Conservation (phyloP, 64 coral and sea anemone species). For the Cladopsammia gracilis region DNA sequence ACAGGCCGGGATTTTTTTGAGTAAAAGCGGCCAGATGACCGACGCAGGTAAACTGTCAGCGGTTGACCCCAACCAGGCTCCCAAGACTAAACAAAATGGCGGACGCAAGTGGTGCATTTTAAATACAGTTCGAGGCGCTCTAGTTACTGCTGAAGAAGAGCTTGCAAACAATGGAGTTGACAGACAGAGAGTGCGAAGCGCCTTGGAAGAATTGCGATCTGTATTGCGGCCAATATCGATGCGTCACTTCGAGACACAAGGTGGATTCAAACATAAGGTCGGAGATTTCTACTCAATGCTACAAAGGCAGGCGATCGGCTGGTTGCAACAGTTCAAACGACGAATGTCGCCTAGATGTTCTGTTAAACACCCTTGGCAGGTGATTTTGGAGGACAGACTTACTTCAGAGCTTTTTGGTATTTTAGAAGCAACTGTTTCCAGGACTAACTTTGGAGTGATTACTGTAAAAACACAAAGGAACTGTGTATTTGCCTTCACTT, state of each 20-base stretch:
- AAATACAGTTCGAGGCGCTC: background rate
- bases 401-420: slow-evolving; percentile 6
- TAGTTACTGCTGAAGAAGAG: background rate
- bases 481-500: slow-evolving; percentile 19
- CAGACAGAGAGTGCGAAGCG: background rate
- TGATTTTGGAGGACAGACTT: slow-evolving; percentile 8
- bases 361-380: slow-evolving; percentile 45
- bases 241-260: background rate
- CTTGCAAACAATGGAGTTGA: background rate
- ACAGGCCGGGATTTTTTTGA: too few species aligned
- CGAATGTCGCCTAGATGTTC: slow-evolving; percentile 43
- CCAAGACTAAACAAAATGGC: too few species aligned
- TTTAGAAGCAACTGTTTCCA: background rate
- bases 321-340: slow-evolving; percentile 31
- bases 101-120: too few species aligned
- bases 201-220: background rate
- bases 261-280: background rate
- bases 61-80: too few species aligned
- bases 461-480: slow-evolving; percentile 20
- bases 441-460: background rate
- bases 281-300: slow-evolving; percentile 4
- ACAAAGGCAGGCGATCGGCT: background rate
- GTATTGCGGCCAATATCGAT: background rate
- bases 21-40: too few species aligned
- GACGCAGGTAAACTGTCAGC: too few species aligned